phyloP scores from a whole-genome alignment of 2,113 vertebrate species.

The Crotalus horridus region DNA sequence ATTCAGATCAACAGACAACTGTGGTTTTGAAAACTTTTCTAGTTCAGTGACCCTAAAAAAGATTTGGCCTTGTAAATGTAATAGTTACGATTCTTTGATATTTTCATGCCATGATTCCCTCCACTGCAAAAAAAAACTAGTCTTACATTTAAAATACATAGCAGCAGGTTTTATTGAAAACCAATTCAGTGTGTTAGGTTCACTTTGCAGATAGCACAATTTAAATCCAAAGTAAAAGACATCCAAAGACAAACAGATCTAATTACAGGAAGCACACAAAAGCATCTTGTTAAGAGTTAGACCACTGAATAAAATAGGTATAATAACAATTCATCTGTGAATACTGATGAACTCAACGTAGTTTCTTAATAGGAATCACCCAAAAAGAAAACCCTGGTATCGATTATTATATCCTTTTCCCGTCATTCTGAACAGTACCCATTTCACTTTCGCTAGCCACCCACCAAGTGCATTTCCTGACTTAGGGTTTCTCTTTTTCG shows the following conservation, averaged over 20 bases:
- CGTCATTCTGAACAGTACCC: background rate
- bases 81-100: background rate
- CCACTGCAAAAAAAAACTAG: background rate
- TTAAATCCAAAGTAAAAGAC: background rate
- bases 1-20: background rate
- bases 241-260: background rate
- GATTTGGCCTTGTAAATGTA: background rate
- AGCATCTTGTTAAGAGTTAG: background rate
- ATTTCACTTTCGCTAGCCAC: background rate
- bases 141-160: background rate
- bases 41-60: background rate
- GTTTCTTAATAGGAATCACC: background rate
- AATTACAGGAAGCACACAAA: background rate
- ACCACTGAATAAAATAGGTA: background rate
- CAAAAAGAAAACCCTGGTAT: background rate
- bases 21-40: background rate
- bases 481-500: background rate
- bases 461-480: background rate
- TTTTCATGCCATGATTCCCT: background rate
- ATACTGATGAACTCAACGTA: too few species aligned
- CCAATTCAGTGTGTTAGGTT: background rate
- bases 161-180: background rate
- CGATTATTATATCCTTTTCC: background rate
- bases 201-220: background rate
- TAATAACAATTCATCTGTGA: background rate